Evolutionary conservation across 2,888 invertebrate genomes (phyloP).

Genomic region (Luperina nickerlii): DNA sequence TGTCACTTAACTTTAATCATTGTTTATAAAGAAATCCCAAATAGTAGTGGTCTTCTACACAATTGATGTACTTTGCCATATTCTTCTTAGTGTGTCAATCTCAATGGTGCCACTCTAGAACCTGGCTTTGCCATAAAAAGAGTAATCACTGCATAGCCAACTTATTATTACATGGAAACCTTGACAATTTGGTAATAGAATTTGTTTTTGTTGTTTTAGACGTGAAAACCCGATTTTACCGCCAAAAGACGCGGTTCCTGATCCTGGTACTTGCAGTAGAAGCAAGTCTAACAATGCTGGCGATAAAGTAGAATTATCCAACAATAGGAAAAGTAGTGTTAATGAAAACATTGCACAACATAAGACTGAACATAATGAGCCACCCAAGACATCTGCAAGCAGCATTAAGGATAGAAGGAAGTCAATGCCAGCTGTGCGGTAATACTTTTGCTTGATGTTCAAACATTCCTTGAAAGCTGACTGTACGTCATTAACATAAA

Average conservation of each 20-base stretch:
- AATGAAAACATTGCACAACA: constrained; percentile 40
- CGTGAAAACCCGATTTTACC: constrained; percentile 3
- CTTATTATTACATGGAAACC: not conserved
- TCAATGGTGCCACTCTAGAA: not conserved
- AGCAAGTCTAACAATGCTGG: constrained; percentile 21
- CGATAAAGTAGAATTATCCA: constrained; percentile 26
- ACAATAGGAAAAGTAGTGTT: constrained; percentile 32
- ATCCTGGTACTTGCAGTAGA: constrained; percentile 12
- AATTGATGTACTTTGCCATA: not conserved
- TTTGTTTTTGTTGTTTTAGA: constrained; percentile 40
- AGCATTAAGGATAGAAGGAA: constrained; percentile 77
- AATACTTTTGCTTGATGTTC: constrained; percentile 34
- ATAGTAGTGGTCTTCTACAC: not conserved
- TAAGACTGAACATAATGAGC: constrained; percentile 42
- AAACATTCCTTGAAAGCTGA: not conserved
- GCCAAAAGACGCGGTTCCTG: constrained; percentile 7
- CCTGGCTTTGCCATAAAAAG: not conserved
- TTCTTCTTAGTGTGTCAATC: not conserved
- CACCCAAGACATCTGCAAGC: constrained; percentile 39
- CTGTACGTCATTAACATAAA: not conserved
- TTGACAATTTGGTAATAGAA: not conserved
- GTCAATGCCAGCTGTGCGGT: constrained; percentile 79
- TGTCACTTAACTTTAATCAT: not conserved
- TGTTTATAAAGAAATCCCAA: not conserved
- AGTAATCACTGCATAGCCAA: not conserved